Conservation (phyloP, 2,888 invertebrate species). For the Koerneria pararmatus region DNA sequence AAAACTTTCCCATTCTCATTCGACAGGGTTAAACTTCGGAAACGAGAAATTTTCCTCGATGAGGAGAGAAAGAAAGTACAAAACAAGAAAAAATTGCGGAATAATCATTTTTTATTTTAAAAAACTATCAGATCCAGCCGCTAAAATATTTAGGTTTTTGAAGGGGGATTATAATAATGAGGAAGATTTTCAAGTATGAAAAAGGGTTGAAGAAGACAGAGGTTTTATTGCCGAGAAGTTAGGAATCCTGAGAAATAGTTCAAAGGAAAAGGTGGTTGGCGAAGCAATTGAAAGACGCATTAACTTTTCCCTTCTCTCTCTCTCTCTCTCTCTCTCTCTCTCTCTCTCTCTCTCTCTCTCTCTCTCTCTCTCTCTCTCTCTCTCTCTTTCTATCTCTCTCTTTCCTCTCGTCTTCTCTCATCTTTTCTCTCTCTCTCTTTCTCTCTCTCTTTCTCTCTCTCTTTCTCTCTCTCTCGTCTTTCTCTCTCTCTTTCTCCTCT, state of each 20-base stretch:
- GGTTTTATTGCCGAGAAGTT: neutral
- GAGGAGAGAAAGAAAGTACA: too few relatives aligned
- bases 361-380: neutral
- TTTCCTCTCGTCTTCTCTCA: neutral
- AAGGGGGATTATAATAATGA: too few relatives aligned
- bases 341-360: neutral
- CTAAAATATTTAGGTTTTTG: too few relatives aligned
- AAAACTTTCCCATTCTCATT: too few relatives aligned
- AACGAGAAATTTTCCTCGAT: too few relatives aligned
- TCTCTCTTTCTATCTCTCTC: slow-evolving; percentile 5
- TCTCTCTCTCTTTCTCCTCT: slow-evolving; percentile 7
- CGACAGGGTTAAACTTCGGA: too few relatives aligned
- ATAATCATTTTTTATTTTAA: too few relatives aligned
- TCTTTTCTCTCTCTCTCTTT: slow-evolving; percentile 1
- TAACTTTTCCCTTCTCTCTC: neutral
- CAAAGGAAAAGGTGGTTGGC: neutral
- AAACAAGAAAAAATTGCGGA: too few relatives aligned
- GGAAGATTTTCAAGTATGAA: too few relatives aligned
- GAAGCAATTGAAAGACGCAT: neutral
- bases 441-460: neutral
- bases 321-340: neutral
- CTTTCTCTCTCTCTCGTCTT: neutral
- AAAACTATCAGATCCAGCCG: too few relatives aligned
- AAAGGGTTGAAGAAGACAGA: neutral
- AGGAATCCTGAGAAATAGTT: neutral